These are phyloP conservation scores for Daphoenositta chrysoptera DNA, from an alignment of 2,113 vertebrate species.

Conservation along the genomic window DNA sequence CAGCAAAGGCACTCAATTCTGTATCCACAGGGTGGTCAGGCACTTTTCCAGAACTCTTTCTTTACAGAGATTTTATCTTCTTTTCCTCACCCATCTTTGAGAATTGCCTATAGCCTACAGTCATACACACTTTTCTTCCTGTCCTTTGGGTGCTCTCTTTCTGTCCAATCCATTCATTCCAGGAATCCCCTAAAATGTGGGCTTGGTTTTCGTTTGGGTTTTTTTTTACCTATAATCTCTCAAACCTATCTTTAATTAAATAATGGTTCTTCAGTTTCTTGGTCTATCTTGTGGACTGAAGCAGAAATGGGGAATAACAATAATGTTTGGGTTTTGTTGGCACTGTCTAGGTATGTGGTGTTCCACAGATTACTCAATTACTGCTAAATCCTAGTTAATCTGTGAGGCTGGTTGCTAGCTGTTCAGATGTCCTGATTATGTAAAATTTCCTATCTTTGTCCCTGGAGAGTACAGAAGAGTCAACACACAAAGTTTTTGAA, in stretches of 20 bases:
- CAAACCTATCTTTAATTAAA: background rate
- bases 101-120: background rate
- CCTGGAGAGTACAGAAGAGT: background rate
- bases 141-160: background rate
- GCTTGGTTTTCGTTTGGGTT: rapidly evolving
- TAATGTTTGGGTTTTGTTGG: background rate
- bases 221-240: background rate
- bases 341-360: background rate
- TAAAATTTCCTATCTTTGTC: background rate
- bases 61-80: background rate
- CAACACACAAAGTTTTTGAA: background rate
- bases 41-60: background rate
- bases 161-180: background rate
- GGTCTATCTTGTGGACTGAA: background rate
- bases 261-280: background rate
- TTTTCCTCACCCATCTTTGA: background rate
- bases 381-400: background rate
- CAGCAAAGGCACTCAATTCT: background rate
- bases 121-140: background rate
- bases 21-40: background rate
- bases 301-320: background rate
- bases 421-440: background rate
- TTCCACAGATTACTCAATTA: background rate
- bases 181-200: background rate
- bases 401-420: background rate